Percentiles rank a stretch among this genome's conserved stretches.
phyloP scores from a whole-genome alignment of 2,797 vertebrate genomes.

The Syndactyla subalaris region DNA sequence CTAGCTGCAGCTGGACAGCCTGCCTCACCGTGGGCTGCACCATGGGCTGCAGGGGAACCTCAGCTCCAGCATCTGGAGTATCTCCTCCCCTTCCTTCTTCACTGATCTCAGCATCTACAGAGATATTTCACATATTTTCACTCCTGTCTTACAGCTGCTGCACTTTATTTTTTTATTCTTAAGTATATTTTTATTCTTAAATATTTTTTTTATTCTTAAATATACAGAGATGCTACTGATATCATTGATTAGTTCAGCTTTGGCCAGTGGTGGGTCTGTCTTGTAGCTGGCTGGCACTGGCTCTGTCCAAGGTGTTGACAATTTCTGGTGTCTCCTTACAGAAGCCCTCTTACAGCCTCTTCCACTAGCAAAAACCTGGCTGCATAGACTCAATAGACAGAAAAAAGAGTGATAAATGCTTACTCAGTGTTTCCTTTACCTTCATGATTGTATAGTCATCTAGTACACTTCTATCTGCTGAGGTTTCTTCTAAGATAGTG shows the following conservation, averaged over 20 bases:
- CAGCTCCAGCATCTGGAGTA: neutral
- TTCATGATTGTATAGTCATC: neutral
- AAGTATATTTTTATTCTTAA: neutral
- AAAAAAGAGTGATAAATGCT: neutral
- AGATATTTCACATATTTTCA: neutral
- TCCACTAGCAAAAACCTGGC: neutral
- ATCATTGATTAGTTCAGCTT: neutral
- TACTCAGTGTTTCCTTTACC: neutral
- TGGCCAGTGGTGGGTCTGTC: rapidly evolving
- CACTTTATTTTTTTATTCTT: neutral
- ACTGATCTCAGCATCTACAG: neutral
- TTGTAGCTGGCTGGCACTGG: neutral
- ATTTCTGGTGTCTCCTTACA: neutral
- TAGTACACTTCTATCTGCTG: neutral
- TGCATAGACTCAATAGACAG: neutral
- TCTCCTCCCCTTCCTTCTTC: rapidly evolving
- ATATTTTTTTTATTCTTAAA: neutral
- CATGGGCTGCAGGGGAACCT: rapidly evolving
- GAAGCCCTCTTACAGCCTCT: neutral
- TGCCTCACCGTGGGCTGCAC: neutral
- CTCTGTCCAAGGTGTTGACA: neutral
- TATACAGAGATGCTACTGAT: neutral
- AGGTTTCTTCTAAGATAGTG: neutral
- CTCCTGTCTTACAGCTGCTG: neutral
- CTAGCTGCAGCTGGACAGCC: neutral